Evolutionary conservation across 1,140 invertebrate genomes (phyloP).

Genomic region (Caenorhabditis tropicalis): DNA sequence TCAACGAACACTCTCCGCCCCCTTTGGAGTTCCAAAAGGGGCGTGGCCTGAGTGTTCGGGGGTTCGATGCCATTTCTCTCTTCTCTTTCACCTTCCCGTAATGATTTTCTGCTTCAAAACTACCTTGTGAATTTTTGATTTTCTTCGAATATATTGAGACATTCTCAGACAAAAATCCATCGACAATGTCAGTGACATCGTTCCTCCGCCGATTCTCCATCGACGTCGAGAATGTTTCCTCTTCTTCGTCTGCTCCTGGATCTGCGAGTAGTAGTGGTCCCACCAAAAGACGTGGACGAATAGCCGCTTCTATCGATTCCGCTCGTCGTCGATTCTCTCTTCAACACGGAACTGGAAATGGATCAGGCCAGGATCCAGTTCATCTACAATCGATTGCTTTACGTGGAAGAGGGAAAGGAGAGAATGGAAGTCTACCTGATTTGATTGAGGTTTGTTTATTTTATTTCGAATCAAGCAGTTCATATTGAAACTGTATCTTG

Average conservation of each 20-base stretch:
- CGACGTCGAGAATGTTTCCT: conserved; percentile 11
- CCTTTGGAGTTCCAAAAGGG: not conserved
- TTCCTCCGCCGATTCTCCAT: conserved; percentile 16
- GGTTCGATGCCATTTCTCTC: too few species aligned
- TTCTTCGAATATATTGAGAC: too few species aligned
- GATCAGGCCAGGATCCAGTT: conserved; percentile 16
- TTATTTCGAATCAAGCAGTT: too few species aligned
- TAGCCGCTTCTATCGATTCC: conserved; percentile 41
- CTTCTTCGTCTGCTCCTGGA: not conserved
- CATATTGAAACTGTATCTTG: too few species aligned
- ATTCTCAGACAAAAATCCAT: not conserved
- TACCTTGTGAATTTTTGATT: too few species aligned
- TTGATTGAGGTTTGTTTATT: conserved; percentile 43
- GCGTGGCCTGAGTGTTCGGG: not conserved
- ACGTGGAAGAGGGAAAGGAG: conserved; percentile 30
- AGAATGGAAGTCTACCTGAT: conserved; percentile 49
- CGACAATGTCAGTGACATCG: conserved; percentile 6
- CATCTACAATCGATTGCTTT: conserved; percentile 44
- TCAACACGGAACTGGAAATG: conserved; percentile 22
- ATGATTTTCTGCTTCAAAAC: too few species aligned
- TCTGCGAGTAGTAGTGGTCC: conserved; percentile 28
- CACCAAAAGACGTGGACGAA: conserved; percentile 18
- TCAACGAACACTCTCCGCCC: not conserved
- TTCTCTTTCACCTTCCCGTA: too few species aligned
- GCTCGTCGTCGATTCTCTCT: conserved; percentile 46